A percentile compares a stretch with the other conserved stretches of the same genome.
phyloP scores from a whole-genome alignment of 1,140 invertebrate genomes.

The Leptopilina boulardi region DNA sequence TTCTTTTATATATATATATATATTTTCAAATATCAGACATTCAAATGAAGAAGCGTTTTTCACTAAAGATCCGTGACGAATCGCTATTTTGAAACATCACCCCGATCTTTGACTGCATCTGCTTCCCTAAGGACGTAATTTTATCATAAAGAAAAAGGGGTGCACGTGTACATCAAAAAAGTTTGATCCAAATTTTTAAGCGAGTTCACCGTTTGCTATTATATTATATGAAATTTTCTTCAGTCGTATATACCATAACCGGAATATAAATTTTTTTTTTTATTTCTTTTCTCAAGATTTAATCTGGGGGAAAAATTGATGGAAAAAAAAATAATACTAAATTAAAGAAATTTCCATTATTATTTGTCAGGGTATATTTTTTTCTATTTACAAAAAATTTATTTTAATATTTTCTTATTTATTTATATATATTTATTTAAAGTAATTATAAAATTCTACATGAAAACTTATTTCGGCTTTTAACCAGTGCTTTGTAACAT shows the following conservation, averaged over 20 bases:
- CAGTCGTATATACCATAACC: not conserved
- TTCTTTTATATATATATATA: no score
- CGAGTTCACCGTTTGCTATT: not conserved
- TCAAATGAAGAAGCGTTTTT: conserved; percentile 21
- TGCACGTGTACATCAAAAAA: not conserved
- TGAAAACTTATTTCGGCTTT: no score
- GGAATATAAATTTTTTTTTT: not conserved
- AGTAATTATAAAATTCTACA: no score
- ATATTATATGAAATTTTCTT: conserved; percentile 20
- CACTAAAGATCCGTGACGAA: conserved; percentile 30
- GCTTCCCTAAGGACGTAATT: conserved; percentile 28
- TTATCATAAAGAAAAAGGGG: not conserved
- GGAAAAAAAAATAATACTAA: no score
- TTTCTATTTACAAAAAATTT: no score
- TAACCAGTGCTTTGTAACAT: no score
- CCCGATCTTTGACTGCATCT: conserved; percentile 6
- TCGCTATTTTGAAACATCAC: conserved; percentile 30
- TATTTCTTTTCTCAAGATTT: not conserved
- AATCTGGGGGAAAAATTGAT: no score
- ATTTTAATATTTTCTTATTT: no score
- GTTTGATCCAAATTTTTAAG: conserved; percentile 7
- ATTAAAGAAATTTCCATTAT: no score
- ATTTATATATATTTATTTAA: no score
- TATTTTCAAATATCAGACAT: conserved; percentile 22
- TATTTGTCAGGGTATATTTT: no score